These are phyloP conservation scores for Notothenia coriiceps DNA, from an alignment of 2,113 vertebrate species.

Conservation along the genomic window DNA sequence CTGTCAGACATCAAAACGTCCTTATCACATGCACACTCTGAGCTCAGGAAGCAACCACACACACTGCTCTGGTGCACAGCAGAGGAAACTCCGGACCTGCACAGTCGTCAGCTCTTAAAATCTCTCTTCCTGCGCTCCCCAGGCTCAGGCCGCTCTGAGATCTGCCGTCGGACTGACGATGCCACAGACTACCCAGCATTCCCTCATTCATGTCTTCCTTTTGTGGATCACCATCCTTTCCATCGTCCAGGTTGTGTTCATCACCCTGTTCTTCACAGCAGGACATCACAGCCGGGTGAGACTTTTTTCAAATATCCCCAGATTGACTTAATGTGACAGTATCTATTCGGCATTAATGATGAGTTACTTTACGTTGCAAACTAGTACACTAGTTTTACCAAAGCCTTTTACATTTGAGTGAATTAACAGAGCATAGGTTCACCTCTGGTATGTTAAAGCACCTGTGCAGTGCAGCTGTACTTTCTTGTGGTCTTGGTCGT, in stretches of 20 bases:
- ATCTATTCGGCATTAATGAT: neutral
- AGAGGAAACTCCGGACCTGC: slow-evolving; percentile 69
- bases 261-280: slow-evolving; percentile 64
- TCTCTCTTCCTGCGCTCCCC: slow-evolving; percentile 52
- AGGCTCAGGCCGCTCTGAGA: slow-evolving; percentile 32
- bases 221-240: slow-evolving; percentile 75
- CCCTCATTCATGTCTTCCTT: slow-evolving; percentile 64
- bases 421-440: neutral
- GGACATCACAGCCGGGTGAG: slow-evolving; percentile 64
- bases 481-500: slow-evolving; percentile 65
- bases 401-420: neutral
- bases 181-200: slow-evolving; percentile 48
- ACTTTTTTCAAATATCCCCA: slow-evolving; percentile 14
- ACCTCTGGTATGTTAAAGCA: neutral
- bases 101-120: slow-evolving; percentile 32
- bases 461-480: slow-evolving; percentile 33
- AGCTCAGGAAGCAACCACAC: slow-evolving; percentile 72
- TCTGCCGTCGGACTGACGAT: slow-evolving; percentile 45
- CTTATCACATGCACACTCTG: slow-evolving; percentile 47
- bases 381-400: neutral
- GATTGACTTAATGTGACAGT: neutral
- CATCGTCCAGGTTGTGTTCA: slow-evolving; percentile 48
- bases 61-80: slow-evolving; percentile 44
- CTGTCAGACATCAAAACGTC: slow-evolving; percentile 38
- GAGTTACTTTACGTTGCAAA: neutral